Evolutionary conservation across 2,888 invertebrate genomes (phyloP).

Genomic region (Napeogenes sylphis): DNA sequence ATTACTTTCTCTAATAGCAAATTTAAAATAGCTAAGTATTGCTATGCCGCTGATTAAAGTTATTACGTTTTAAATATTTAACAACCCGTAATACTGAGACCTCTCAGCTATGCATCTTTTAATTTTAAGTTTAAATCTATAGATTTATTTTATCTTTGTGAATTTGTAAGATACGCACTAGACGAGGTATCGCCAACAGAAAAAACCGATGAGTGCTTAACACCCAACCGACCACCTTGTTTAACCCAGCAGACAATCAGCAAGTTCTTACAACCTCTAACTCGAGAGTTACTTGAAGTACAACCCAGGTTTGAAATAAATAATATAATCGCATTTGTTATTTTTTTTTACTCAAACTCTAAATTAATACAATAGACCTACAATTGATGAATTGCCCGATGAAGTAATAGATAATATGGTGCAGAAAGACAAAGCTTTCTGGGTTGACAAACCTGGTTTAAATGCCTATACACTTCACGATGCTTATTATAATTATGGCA

Average conservation of each 20-base stretch:
- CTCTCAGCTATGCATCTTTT: no score
- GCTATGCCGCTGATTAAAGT: no score
- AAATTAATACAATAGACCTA: constrained; percentile 45
- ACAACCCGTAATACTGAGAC: no score
- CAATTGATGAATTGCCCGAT: constrained; percentile 64
- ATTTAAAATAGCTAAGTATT: no score
- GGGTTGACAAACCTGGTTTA: constrained; percentile 76
- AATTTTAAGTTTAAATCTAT: no score
- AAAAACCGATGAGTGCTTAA: constrained; percentile 57
- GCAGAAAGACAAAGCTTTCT: constrained; percentile 66
- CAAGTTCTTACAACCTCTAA: constrained; percentile 66
- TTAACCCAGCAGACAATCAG: constrained; percentile 70
- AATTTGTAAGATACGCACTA: constrained; percentile 46
- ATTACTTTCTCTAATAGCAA: no score
- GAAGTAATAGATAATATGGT: constrained; percentile 70
- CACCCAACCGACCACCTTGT: constrained; percentile 61
- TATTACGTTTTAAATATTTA: no score
- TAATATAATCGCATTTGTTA: background rate
- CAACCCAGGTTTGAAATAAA: constrained; percentile 48
- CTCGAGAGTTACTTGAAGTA: constrained; percentile 51
- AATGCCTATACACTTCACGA: constrained; percentile 75
- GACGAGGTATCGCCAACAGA: constrained; percentile 45
- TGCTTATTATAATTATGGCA: constrained; percentile 61
- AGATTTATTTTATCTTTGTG: constrained; percentile 1
- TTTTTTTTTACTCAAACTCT: background rate